A percentile compares a stretch with the other conserved stretches of the same genome.
Evolutionary conservation across 2,888 invertebrate species (phyloP).

Genomic region (Ichneumon xanthorius): DNA sequence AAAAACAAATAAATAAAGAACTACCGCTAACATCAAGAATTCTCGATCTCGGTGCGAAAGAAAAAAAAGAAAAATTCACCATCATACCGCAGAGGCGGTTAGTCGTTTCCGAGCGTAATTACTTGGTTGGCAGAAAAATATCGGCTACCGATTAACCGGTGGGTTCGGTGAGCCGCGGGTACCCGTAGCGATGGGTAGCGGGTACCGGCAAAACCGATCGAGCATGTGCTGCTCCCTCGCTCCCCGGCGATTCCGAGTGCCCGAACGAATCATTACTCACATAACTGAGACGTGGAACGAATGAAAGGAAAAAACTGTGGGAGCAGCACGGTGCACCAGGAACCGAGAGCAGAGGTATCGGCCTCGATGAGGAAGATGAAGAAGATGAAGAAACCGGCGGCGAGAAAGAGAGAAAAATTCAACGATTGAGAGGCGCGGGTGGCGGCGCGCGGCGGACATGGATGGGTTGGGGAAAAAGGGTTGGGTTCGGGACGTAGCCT

Average conservation of each 20-base stretch:
- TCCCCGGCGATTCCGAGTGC: conserved; percentile 55
- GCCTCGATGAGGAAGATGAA: conserved; percentile 49
- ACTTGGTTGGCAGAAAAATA: conserved; percentile 79
- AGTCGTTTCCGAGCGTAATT: conserved; percentile 73
- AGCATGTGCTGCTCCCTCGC: conserved; percentile 57
- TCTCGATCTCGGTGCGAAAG: conserved; percentile 43
- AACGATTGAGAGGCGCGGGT: conserved; percentile 61
- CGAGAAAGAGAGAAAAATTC: conserved; percentile 40
- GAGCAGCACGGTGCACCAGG: conserved; percentile 24
- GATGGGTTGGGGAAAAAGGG: conserved; percentile 41
- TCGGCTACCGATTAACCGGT: conserved; percentile 76
- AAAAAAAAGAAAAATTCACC: conserved; percentile 74
- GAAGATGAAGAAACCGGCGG: conserved; percentile 55
- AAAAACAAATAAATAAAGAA: too few species aligned
- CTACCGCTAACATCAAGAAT: not conserved
- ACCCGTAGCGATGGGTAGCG: conserved; percentile 19
- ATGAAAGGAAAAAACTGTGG: conserved; percentile 74
- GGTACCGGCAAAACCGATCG: conserved; percentile 57
- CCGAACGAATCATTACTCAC: conserved; percentile 75
- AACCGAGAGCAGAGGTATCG: conserved; percentile 37
- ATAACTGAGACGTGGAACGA: conserved; percentile 80
- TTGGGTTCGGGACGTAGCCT: conserved; percentile 58
- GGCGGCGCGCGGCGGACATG: conserved; percentile 64
- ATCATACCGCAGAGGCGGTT: conserved; percentile 32
- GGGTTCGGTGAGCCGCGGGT: conserved; percentile 57